Base-by-base conservation (phyloP, 2,797 vertebrate genomes). In the Channallabes apus region DNA sequence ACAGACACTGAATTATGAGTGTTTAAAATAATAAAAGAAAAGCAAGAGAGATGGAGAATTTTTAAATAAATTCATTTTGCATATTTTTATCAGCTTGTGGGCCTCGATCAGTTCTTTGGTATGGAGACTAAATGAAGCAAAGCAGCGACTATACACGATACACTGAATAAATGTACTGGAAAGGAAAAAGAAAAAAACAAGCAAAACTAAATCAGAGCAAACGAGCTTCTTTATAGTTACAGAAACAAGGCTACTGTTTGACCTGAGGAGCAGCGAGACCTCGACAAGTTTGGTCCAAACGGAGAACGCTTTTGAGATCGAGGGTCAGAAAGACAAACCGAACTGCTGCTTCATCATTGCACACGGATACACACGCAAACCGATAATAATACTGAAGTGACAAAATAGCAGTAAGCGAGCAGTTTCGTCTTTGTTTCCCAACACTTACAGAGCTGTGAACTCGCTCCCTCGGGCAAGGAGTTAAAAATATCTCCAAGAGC, bases 61-160 rank as follows among this genome's bases (percentile, higher is more conserved):
- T 46, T 22, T 22, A 9, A 79, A 77, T 59, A n/a, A 80, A 64
- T 32, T 32, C 20, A 80, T 82, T 85, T 88, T 89, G 90, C 90
- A 87, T 89, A 91, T 76, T 87, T 56, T 61, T 71, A 38, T 22
- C 72, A 79, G 32, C 32, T 41, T 89, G 86, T 93, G 94, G 93
- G 93, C 92, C 91, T 91, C 91, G 89, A 91, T 86, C 86, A 35
- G 90, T 89, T 95, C 94, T 95, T 95, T 95, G 94, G 94, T 95
- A 92, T 89, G 80, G 90, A 88, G 67, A 87, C 89, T 92, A 91
- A 84, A 84, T 83, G 32, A 79, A 29, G 32, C 68, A 20, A 24
- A 72, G 12, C 14, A 27, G 77, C 6, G 41, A 15, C 17, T 68
- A 12, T 56, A 67, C 15, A 20, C 3, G 11, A 27, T 3, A 46